phyloP scores from a whole-genome alignment of 37 sponge, comb jelly and placozoan species.

The Diacarnus erythraeanus region DNA sequence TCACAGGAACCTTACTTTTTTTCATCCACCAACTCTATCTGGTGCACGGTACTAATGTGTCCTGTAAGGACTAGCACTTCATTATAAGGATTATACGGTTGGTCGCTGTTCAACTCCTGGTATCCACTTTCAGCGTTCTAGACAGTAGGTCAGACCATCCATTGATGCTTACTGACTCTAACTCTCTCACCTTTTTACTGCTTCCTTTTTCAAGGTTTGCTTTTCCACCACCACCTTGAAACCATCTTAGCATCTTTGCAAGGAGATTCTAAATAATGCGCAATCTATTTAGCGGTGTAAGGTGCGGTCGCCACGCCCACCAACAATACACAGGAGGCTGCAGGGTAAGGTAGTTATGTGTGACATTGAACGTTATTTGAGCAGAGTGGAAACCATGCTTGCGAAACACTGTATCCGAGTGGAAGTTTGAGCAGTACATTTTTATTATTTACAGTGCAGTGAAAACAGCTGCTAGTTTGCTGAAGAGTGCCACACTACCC shows the following conservation, averaged over 20 bases:
- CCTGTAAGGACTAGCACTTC: slow-evolving; percentile 47
- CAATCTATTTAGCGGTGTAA: too few relatives aligned
- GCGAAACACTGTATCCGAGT: too few relatives aligned
- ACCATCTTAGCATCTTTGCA: not conserved
- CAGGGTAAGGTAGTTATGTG: too few relatives aligned
- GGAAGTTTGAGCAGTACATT: too few relatives aligned
- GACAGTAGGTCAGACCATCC: not conserved
- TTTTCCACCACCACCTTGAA: slow-evolving; percentile 1
- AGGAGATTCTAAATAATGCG: not conserved
- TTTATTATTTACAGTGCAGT: too few relatives aligned
- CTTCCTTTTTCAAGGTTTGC: not conserved
- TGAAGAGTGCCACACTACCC: too few relatives aligned
- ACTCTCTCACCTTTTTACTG: not conserved
- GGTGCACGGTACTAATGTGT: slow-evolving; percentile 43
- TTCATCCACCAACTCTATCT: slow-evolving; percentile 35
- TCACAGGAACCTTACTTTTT: slow-evolving; percentile 15
- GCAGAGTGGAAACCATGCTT: too few relatives aligned
- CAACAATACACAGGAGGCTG: too few relatives aligned
- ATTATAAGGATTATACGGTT: slow-evolving; percentile 49
- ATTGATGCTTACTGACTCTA: not conserved
- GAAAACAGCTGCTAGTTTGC: too few relatives aligned
- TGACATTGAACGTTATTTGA: too few relatives aligned
- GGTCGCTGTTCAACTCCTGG: slow-evolving; percentile 34
- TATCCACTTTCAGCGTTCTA: slow-evolving; percentile 8
- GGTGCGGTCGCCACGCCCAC: too few relatives aligned